These are phyloP conservation scores for Caenorhabditis briggsae DNA, from an alignment of 1,140 invertebrate species.

Conservation along the genomic window DNA sequence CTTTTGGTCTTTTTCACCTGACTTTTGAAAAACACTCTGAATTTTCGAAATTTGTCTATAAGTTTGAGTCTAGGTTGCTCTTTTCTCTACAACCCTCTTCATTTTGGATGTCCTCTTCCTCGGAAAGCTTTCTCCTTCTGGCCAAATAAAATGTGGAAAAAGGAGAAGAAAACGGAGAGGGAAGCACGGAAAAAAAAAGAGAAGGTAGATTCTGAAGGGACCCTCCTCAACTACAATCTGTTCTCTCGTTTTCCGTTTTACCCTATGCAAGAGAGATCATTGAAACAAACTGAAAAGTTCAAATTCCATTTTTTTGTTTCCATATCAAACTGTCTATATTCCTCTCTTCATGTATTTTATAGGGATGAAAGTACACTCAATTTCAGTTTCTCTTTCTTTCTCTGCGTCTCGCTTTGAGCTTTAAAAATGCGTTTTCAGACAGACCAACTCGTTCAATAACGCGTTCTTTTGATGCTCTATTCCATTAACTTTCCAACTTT, in stretches of 20 bases:
- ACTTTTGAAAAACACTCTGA: neutral
- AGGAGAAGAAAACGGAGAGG: neutral
- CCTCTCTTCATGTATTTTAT: conserved; percentile 11
- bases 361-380: conserved; percentile 46
- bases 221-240: neutral
- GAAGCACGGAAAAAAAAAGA: neutral
- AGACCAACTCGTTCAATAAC: conserved; percentile 32
- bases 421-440: neutral
- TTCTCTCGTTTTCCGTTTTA: neutral
- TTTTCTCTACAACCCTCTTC: neutral
- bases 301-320: conserved; percentile 20
- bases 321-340: neutral
- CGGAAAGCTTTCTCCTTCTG: neutral
- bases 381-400: neutral
- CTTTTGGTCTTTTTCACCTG: neutral
- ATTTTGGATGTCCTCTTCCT: neutral
- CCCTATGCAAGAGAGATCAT: conserved; percentile 1
- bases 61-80: neutral
- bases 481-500: neutral
- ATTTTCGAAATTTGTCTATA: neutral
- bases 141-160: conserved; percentile 22
- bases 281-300: conserved; percentile 38
- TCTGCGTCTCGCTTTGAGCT: conserved; percentile 17
- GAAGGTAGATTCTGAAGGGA: neutral
- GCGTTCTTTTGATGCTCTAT: neutral